Evolutionary conservation across 2,888 invertebrate genomes (phyloP).

Genomic region (Portevinia maculata): DNA sequence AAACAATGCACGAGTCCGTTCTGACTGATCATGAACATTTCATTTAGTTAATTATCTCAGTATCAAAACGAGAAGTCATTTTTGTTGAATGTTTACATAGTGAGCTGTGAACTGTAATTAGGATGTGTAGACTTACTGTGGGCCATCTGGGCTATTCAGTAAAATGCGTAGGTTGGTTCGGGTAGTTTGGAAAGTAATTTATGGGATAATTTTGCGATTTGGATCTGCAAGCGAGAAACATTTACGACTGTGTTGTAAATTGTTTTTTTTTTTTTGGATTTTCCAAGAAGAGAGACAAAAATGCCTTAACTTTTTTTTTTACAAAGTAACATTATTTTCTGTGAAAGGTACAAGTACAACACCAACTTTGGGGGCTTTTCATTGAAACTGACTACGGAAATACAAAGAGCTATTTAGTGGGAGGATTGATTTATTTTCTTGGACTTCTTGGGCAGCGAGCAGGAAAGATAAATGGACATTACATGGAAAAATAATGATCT

Average conservation of each 20-base stretch:
- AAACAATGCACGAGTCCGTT: constrained; percentile 15
- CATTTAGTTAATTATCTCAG: constrained; percentile 16
- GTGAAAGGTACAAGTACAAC: background rate
- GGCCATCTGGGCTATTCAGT: constrained; percentile 16
- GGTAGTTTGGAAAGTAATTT: constrained; percentile 24
- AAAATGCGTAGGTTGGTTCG: constrained; percentile 13
- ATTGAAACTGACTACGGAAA: background rate
- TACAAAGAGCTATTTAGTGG: background rate
- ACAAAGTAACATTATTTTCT: background rate
- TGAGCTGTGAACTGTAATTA: background rate
- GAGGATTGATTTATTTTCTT: constrained; percentile 14
- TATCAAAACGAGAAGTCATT: background rate
- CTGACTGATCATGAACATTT: background rate
- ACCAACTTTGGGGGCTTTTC: background rate
- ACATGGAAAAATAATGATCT: background rate
- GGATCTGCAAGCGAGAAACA: background rate
- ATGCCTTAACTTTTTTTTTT: background rate
- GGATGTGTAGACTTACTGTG: background rate
- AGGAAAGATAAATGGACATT: background rate
- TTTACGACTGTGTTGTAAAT: constrained; percentile 19
- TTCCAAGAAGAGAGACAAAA: constrained; percentile 9
- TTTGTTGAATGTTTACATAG: constrained; percentile 12
- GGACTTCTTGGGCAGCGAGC: background rate
- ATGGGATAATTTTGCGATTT: background rate
- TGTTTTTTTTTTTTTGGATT: background rate